These are phyloP conservation scores for Lasioglossum lativentre DNA, from an alignment of 2,888 invertebrate species.

Conservation along the genomic window DNA sequence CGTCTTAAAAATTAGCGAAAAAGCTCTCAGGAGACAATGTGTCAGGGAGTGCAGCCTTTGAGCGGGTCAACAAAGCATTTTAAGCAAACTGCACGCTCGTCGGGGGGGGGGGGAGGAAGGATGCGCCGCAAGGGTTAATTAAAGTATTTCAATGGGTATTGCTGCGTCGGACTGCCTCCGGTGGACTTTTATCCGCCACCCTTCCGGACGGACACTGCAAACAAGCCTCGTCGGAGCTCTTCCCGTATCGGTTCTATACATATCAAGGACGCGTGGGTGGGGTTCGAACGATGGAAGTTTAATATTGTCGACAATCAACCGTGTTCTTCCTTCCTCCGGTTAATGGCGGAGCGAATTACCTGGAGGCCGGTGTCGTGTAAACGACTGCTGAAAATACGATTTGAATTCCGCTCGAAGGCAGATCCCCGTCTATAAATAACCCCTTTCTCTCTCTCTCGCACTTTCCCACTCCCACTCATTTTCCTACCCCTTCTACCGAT, in stretches of 20 bases:
- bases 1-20: neutral
- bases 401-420: conserved; percentile 42
- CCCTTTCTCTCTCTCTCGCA: neutral
- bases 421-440: conserved; percentile 41
- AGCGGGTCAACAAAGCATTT: conserved; percentile 64
- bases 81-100: conserved; percentile 66
- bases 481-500: neutral
- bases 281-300: conserved; percentile 62
- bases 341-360: conserved; percentile 52
- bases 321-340: conserved; percentile 44
- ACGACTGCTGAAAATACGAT: conserved; percentile 59
- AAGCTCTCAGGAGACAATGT: neutral
- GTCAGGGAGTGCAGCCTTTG: conserved; percentile 66
- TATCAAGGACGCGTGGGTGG: conserved; percentile 43
- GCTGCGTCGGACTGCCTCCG: conserved; percentile 71
- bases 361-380: conserved; percentile 43
- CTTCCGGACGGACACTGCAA: conserved; percentile 73
- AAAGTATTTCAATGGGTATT: conserved; percentile 78
- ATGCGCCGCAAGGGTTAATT: conserved; percentile 75
- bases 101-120: conserved; percentile 41
- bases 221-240: conserved; percentile 70
- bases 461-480: neutral
- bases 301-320: conserved; percentile 66
- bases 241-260: conserved; percentile 67
- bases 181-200: conserved; percentile 74